Evolutionary conservation across 2,888 invertebrate species (phyloP).

Genomic region (Drosophila seclusa): DNA sequence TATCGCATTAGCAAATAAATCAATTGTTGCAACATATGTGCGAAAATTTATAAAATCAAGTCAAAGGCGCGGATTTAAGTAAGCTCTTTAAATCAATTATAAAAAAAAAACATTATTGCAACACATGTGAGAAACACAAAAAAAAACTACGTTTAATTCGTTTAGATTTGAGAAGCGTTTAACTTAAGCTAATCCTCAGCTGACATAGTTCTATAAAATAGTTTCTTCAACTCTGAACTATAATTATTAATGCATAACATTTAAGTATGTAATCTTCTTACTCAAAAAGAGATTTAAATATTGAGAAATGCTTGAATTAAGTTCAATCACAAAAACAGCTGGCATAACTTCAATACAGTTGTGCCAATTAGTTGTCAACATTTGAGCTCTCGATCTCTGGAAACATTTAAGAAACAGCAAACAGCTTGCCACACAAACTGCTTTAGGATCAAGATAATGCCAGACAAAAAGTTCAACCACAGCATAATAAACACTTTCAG

Average conservation of each 20-base stretch:
- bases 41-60: neutral
- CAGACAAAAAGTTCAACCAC: constrained; percentile 13
- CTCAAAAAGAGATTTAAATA: neutral
- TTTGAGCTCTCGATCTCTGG: neutral
- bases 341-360: constrained; percentile 22
- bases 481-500: constrained; percentile 29
- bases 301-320: neutral
- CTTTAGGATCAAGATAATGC: constrained; percentile 20
- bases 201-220: neutral
- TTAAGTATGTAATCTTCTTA: neutral
- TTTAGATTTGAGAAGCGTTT: neutral
- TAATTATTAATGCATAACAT: neutral
- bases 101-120: neutral
- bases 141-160: neutral
- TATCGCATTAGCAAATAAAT: constrained; percentile 56
- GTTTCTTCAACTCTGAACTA: neutral
- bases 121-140: neutral
- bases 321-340: constrained; percentile 19
- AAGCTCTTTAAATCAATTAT: neutral
- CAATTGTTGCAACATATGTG: constrained; percentile 57
- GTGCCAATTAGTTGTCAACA: constrained; percentile 38
- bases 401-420: neutral
- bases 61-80: neutral
- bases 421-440: constrained; percentile 3
- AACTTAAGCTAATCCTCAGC: neutral